Evolutionary conservation across 2,113 vertebrate genomes (phyloP).

Genomic region (Dicaeum eximium): DNA sequence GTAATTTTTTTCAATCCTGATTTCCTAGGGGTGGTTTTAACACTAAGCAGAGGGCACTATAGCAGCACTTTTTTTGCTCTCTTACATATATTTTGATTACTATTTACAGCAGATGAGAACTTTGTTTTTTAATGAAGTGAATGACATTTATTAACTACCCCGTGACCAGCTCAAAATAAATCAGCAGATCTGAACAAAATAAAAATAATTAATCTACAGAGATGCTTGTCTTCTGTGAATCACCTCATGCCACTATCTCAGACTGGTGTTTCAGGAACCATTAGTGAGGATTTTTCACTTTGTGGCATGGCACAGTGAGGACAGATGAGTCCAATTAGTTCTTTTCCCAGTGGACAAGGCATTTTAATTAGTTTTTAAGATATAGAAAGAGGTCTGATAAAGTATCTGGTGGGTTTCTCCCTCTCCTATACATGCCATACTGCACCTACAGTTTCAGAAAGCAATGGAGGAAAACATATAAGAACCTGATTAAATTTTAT

Average conservation of each 20-base stretch:
- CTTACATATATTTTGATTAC: not conserved
- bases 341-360: constrained; percentile 34
- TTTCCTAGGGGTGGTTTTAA: not conserved
- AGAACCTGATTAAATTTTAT: not conserved
- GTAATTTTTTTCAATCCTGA: not conserved
- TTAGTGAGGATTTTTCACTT: constrained; percentile 66
- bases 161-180: constrained; percentile 47
- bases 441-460: not conserved
- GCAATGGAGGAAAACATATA: not conserved
- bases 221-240: constrained; percentile 64
- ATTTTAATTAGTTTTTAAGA: constrained; percentile 49
- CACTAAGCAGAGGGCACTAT: not conserved
- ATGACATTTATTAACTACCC: constrained; percentile 72
- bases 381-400: not conserved
- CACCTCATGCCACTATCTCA: constrained; percentile 63
- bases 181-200: constrained; percentile 29
- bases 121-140: constrained; percentile 66
- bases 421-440: not conserved
- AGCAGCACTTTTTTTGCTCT: not conserved
- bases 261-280: constrained; percentile 29
- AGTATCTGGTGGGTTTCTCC: not conserved
- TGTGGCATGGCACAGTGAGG: constrained; percentile 6
- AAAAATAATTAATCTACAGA: constrained; percentile 65
- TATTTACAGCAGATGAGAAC: constrained; percentile 49
- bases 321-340: constrained; percentile 50